These are phyloP conservation scores for Acrobasis repandana DNA, from an alignment of 2,888 invertebrate genomes.

Conservation along the genomic window DNA sequence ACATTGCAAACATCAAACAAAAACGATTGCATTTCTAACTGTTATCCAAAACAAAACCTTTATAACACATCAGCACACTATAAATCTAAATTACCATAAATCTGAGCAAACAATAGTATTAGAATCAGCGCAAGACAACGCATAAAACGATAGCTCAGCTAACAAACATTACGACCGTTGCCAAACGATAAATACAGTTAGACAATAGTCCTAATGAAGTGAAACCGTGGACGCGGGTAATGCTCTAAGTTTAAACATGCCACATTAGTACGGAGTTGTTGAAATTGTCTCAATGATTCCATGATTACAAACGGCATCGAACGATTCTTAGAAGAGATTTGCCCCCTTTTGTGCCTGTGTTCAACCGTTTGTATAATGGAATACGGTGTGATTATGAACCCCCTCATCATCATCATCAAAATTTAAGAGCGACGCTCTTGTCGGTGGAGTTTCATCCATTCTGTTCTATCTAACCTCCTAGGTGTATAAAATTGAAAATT, in stretches of 20 bases:
- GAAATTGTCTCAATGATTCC: constrained; percentile 38
- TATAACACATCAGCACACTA: constrained; percentile 14
- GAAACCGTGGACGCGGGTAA: constrained; percentile 32
- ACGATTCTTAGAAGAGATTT: no score
- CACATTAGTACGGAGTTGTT: constrained; percentile 41
- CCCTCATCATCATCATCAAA: no score
- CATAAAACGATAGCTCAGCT: constrained; percentile 34
- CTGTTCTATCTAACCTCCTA: no score
- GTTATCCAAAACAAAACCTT: constrained; percentile 3
- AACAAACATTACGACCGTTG: constrained; percentile 37
- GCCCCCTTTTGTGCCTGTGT: no score
- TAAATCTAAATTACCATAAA: constrained; percentile 18
- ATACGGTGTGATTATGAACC: no score
- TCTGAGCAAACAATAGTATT: constrained; percentile 17
- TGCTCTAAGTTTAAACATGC: constrained; percentile 46
- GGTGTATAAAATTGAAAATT: no score
- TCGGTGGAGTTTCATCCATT: no score
- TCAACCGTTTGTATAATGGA: no score
- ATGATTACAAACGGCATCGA: no score
- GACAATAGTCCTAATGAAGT: constrained; percentile 48
- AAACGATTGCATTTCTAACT: constrained; percentile 1
- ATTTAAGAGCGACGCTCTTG: no score
- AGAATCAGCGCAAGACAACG: constrained; percentile 23
- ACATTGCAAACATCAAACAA: no score
- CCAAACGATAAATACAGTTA: constrained; percentile 41